A percentile compares a stretch with the other conserved stretches of the same genome.
Evolutionary conservation across 2,113 vertebrate species (phyloP).

Genomic region (Albula glossodonta): DNA sequence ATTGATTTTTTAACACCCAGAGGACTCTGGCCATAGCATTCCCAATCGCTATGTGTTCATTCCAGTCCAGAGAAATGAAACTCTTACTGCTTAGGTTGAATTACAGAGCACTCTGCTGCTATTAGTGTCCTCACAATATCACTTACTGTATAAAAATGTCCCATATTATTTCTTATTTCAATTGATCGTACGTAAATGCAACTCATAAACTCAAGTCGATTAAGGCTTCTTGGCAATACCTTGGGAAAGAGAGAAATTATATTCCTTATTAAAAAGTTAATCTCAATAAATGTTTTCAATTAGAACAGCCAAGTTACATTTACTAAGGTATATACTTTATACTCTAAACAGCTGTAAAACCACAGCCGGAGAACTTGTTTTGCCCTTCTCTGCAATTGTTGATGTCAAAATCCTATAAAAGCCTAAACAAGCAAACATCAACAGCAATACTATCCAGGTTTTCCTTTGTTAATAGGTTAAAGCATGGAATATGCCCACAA

Average conservation of each 20-base stretch:
- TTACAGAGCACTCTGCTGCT: neutral
- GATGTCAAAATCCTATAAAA: too few species aligned
- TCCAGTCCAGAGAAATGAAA: neutral
- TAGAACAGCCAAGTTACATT: too few species aligned
- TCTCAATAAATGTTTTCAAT: too few species aligned
- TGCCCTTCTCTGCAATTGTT: too few species aligned
- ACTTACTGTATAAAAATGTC: neutral
- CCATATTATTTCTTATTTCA: neutral
- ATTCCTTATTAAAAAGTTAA: too few species aligned
- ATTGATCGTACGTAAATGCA: neutral
- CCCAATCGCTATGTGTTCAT: neutral
- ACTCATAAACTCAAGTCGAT: neutral
- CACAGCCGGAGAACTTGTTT: neutral
- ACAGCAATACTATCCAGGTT: neutral
- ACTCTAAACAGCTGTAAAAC: too few species aligned
- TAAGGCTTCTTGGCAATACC: neutral
- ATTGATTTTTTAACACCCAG: neutral
- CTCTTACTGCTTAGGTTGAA: neutral
- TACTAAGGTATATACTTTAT: too few species aligned
- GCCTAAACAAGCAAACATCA: too few species aligned
- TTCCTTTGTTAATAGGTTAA: neutral
- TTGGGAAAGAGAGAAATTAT: too few species aligned
- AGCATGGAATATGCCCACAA: too few species aligned
- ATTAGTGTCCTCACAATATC: neutral
- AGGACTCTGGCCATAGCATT: neutral